phyloP scores from a whole-genome alignment of 2,113 vertebrate genomes.

The Cheirogaleus medius region DNA sequence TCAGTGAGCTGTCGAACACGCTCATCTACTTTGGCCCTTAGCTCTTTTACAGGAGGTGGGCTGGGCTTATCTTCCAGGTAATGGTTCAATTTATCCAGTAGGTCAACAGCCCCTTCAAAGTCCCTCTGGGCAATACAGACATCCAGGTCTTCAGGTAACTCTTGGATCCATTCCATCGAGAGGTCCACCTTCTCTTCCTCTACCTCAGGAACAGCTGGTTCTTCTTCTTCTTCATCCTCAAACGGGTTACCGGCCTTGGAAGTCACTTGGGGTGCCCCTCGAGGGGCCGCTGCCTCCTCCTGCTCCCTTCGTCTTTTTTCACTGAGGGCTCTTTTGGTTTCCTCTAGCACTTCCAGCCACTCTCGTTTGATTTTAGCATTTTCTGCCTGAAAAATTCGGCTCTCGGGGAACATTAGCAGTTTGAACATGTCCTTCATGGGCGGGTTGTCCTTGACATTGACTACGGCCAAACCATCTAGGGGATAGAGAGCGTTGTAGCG shows the following conservation, averaged over 20 bases:
- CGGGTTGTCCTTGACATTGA: constrained; percentile 98
- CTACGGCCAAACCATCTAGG: constrained; percentile 94
- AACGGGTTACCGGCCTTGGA: constrained; percentile 91
- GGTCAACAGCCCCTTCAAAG: constrained; percentile 97
- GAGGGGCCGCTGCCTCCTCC: constrained; percentile 86
- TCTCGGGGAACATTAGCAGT: constrained; percentile 98
- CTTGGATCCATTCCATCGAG: constrained; percentile 96
- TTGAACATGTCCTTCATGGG: constrained; percentile 99
- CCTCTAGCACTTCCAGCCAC: constrained; percentile 97
- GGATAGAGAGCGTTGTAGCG: constrained; percentile 95
- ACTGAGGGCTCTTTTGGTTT: constrained; percentile 94
- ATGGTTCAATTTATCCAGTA: constrained; percentile 94
- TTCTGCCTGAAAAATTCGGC: constrained; percentile 97
- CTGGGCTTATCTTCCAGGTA: constrained; percentile 91
- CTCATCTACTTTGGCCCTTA: constrained; percentile 92
- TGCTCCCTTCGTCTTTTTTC: constrained; percentile 92
- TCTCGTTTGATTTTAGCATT: constrained; percentile 99
- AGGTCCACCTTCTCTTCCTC: constrained; percentile 92
- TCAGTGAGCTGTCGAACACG: constrained; percentile 95
- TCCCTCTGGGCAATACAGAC: constrained; percentile 98
- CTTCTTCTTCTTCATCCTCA: constrained; percentile 81
- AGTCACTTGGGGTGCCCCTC: constrained; percentile 76
- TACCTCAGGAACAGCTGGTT: constrained; percentile 65
- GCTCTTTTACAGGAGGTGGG: constrained; percentile 91
- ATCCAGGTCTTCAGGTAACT: constrained; percentile 96